These are phyloP conservation scores for Herminia tarsipennalis DNA, from an alignment of 2,888 invertebrate genomes.

Conservation along the genomic window DNA sequence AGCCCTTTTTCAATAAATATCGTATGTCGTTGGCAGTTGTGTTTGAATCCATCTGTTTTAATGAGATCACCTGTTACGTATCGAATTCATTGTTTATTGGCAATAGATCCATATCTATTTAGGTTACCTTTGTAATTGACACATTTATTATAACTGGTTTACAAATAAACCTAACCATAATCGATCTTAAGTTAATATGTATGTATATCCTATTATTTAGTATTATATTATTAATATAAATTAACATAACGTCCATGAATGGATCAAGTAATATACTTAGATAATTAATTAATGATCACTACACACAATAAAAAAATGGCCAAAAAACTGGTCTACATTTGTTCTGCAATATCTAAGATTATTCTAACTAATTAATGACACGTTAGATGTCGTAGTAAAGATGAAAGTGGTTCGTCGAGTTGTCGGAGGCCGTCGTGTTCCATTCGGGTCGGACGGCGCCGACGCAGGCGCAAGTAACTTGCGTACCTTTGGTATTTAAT, in stretches of 20 bases:
- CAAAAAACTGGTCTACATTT: conserved; percentile 11
- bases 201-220: too few species aligned
- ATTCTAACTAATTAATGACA: conserved; percentile 16
- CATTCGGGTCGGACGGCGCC: conserved; percentile 4
- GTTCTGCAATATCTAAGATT: conserved; percentile 6
- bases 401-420: conserved; percentile 42
- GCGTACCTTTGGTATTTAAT: conserved; percentile 29
- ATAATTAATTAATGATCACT: too few species aligned
- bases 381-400: conserved; percentile 19
- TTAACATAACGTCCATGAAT: too few species aligned
- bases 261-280: too few species aligned
- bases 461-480: conserved; percentile 20
- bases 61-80: background rate
- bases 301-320: too few species aligned
- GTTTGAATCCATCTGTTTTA: too few species aligned
- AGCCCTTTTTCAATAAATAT: too few species aligned
- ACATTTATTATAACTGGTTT: conserved; percentile 1
- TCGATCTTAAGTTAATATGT: too few species aligned
- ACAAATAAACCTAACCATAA: too few species aligned
- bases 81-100: background rate
- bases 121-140: background rate
- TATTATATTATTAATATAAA: too few species aligned
- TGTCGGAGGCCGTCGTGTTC: conserved; percentile 38
- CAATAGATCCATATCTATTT: background rate
- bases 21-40: too few species aligned